phyloP scores from a whole-genome alignment of 2,113 vertebrate genomes.

The Sturnira hondurensis region DNA sequence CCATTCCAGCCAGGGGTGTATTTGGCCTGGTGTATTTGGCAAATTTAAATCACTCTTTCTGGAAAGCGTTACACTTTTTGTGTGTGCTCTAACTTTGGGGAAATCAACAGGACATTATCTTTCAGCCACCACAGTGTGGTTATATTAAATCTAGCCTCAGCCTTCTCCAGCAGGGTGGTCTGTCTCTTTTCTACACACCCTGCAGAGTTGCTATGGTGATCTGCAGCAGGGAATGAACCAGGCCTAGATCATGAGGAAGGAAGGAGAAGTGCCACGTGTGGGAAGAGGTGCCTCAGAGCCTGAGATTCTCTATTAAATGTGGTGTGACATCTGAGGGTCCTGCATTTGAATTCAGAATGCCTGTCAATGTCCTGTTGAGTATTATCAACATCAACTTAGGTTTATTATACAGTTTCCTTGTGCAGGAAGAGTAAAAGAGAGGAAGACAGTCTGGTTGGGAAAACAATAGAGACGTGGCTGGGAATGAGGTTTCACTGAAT shows the following conservation, averaged over 20 bases:
- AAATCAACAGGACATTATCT: neutral
- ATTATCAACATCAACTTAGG: neutral
- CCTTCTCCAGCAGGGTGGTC: neutral
- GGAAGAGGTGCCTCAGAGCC: neutral
- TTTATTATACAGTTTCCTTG: neutral
- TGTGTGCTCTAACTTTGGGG: neutral
- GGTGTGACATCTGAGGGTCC: neutral
- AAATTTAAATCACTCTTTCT: constrained; percentile 33
- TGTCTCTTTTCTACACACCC: neutral
- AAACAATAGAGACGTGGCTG: neutral
- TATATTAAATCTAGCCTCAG: neutral
- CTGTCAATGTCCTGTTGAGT: neutral
- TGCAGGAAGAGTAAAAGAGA: neutral
- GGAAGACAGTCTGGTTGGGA: neutral
- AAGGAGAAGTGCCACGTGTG: neutral
- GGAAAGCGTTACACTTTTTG: neutral
- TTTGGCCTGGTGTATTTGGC: neutral
- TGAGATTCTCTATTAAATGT: neutral
- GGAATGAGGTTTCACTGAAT: neutral
- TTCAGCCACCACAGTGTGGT: neutral
- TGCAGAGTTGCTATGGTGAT: neutral
- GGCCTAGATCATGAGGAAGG: neutral
- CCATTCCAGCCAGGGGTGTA: neutral
- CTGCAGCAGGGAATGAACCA: neutral
- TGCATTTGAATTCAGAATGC: neutral